Evolutionary conservation across 1,140 invertebrate species (phyloP), one percentile per base, ranked within the genome.

Genomic region (Chironomus tepperi): DNA sequence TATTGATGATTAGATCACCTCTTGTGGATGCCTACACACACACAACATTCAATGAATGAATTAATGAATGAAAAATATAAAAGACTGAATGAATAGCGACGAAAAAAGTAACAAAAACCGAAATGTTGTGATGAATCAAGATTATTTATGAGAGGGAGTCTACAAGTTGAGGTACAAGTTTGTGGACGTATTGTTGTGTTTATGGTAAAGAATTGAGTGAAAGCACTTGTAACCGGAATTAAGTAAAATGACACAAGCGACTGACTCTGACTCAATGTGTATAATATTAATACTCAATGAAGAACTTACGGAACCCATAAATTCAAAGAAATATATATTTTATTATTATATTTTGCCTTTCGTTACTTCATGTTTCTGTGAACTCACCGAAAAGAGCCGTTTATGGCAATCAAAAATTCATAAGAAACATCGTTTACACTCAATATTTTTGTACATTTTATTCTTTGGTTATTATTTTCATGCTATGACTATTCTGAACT

Each of bases 1-100:
- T 70, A 70, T 70, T 70, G 19, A 57, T 15, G 16, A 70, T 70
- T 70, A 70, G 65, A 70, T 70, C 65, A 70, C 65, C 65, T 70
- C 18, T 18, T 18, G n/a, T 10, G 65, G n/a, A 57, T 21, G 16
- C 65, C 65, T 70, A 70, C 65, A 16, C 65, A 70, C 65, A 3
- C 12, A 57, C 47, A n/a, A 57, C 47, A 57, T 57, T n/a, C 47
- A 57, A n/a, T 57, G 47, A n/a, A 57, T 57, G 47, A 57, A 57
- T 57, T 12, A n/a, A 5, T 57, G 47, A 57, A 15, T n/a, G n/a
- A 12, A 57, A 57, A 47, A 47, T 3, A 15, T 10, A 47, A 57
- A n/a, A 47, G 8, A 47, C 9, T 15, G 47, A 57, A 57, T 57
- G 47, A 34, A 34, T 34, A 34, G 5, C 24, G 24, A 34, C 24